These are phyloP conservation scores for Argyresthia albistria DNA, from an alignment of 2,888 invertebrate genomes.

Conservation along the genomic window DNA sequence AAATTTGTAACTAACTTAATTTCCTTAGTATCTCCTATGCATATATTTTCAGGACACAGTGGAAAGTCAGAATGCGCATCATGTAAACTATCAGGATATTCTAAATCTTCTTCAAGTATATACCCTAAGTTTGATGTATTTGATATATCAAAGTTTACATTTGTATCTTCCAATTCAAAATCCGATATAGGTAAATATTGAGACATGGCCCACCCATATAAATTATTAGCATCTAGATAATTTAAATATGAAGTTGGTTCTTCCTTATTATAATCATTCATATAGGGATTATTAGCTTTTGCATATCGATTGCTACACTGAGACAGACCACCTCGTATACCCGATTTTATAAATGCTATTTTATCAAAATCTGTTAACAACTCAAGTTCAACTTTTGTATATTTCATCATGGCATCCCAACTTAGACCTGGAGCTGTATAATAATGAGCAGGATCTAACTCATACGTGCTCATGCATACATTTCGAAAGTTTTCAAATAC, in stretches of 20 bases:
- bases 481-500: constrained; percentile 28
- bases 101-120: constrained; percentile 24
- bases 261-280: constrained; percentile 15
- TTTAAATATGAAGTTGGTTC: constrained; percentile 17
- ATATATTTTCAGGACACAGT: not conserved
- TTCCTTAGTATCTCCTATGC: not conserved
- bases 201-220: constrained; percentile 30
- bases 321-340: constrained; percentile 15
- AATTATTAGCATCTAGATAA: constrained; percentile 29
- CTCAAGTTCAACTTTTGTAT: constrained; percentile 13
- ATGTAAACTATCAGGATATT: constrained; percentile 19
- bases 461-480: constrained; percentile 19
- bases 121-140: constrained; percentile 12
- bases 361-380: constrained; percentile 15
- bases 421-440: constrained; percentile 12
- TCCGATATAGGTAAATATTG: constrained; percentile 20
- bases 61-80: constrained; percentile 14
- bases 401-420: constrained; percentile 19
- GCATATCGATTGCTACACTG: constrained; percentile 19
- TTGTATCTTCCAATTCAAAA: constrained; percentile 22
- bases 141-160: constrained; percentile 9
- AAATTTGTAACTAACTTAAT: constrained; percentile 17
- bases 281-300: constrained; percentile 25
- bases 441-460: constrained; percentile 10
- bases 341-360: constrained; percentile 13